phyloP scores from a whole-genome alignment of 2,113 vertebrate genomes.

The Cnemophilus loriae region DNA sequence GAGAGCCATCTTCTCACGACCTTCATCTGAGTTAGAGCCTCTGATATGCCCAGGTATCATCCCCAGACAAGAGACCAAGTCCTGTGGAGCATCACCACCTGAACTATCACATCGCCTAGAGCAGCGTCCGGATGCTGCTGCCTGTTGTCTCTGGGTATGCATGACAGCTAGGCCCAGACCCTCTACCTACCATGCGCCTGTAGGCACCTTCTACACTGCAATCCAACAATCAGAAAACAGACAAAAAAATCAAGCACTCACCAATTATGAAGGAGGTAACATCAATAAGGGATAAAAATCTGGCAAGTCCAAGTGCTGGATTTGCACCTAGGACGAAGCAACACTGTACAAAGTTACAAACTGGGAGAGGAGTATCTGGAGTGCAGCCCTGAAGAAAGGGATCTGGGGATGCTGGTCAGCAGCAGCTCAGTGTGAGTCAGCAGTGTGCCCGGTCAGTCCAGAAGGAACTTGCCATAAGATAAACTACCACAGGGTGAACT shows the following conservation, averaged over 20 bases:
- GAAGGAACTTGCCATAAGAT: background rate
- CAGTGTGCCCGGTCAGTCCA: background rate
- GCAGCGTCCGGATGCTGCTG: background rate
- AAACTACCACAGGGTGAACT: background rate
- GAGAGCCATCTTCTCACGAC: background rate
- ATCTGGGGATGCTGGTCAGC: background rate
- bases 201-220: background rate
- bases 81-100: background rate
- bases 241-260: background rate
- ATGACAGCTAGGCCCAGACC: fast-evolving
- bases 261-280: background rate
- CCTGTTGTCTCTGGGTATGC: background rate
- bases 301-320: background rate
- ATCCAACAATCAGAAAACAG: background rate
- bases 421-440: background rate
- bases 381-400: background rate
- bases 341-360: background rate
- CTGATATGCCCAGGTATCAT: background rate
- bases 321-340: background rate
- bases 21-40: background rate
- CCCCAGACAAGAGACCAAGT: background rate
- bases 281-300: background rate
- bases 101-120: background rate
- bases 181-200: fast-evolving
- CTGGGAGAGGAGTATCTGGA: background rate